Base-by-base conservation (phyloP, 64 coral and sea anemone species). In the Montipora cactus region DNA sequence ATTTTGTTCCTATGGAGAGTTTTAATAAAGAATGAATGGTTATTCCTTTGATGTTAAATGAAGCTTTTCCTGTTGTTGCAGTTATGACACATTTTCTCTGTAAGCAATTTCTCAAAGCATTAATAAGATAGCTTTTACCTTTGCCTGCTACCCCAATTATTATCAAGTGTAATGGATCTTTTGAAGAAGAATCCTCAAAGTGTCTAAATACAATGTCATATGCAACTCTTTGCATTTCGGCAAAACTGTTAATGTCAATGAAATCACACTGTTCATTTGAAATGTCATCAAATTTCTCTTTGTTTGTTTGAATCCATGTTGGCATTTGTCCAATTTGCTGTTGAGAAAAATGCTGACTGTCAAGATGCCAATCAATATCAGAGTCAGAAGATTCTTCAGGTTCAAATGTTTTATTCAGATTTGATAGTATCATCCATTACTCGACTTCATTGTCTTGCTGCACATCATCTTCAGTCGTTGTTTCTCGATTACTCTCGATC, bases 21-120 rank as follows among this genome's bases (percentile, higher is more conserved):
- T 93, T 59, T 59, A 93, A 75, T 49, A 88, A 25, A 44, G 91
- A 94, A 76, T 94, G 87, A 82, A 94, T 94, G 58, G 92, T 89
- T 83, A 83, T 50, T 71, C 92, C 92, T 53, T 83, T 94, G 78
- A 89, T 89, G 55, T 94, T 82, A 46, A 82, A 94, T 79, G 93
- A 71, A 77, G 92, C 84, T 61, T 82, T 82, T 28, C 80, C 80
- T 59, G 21, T 74, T 44, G 62, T 87, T 69, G 64, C 81, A 22
- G 81, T 84, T 18, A 84, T 47, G 6, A 72, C 81, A 84, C 81
- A 84, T 23, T 57, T 61, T 47, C 53, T 74, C 67, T 74, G 61
- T 58, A 87, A 72, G 15, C 21, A 50, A 58, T 68, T 74, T 23
- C 84, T n/a, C 61, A 87, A 71, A 46, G 62, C 84, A 87, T 87